phyloP scores from a whole-genome alignment of 92 coral and sea anemone species.

The Bergia puertoricense region DNA sequence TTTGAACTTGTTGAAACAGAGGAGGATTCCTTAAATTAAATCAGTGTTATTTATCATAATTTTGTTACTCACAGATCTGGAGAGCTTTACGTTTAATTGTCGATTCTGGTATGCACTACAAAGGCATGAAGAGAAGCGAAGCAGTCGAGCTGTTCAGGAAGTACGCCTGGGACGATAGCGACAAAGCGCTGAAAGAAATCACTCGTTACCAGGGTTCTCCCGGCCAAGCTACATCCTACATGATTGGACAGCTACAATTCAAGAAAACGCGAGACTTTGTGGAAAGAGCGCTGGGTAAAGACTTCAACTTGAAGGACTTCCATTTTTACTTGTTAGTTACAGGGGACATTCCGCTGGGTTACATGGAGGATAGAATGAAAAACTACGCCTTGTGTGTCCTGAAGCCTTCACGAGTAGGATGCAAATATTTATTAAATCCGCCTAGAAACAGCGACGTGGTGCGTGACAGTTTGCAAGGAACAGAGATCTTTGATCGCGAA shows the following conservation, averaged over 20 bases:
- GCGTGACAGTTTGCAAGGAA: too few species aligned
- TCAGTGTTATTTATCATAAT: too few species aligned
- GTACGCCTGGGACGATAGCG: not conserved
- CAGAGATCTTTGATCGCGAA: too few species aligned
- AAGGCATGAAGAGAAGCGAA: constrained; percentile 26
- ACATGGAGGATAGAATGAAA: too few species aligned
- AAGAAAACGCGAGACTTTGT: constrained; percentile 60
- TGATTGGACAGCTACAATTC: constrained; percentile 72
- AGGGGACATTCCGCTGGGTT: too few species aligned
- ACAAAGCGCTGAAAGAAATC: constrained; percentile 55
- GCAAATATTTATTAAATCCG: too few species aligned
- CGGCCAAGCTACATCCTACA: constrained; percentile 86
- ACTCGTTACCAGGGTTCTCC: constrained; percentile 92
- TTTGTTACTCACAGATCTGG: not conserved
- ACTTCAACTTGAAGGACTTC: constrained; percentile 15
- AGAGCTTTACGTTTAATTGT: not conserved
- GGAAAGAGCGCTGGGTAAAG: not conserved
- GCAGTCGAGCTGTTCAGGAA: constrained; percentile 46
- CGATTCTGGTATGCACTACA: constrained; percentile 34
- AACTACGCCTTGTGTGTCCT: constrained; percentile 20
- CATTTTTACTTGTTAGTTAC: too few species aligned
- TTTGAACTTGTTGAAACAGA: constrained; percentile 16
- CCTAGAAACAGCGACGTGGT: too few species aligned
- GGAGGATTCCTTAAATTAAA: constrained; percentile 31
- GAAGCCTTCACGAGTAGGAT: too few species aligned